Evolutionary conservation across 53 echinoderm and acorn worm species (phyloP), one percentile per base, ranked within the genome.

Genomic region (Mesocentrotus franciscanus): DNA sequence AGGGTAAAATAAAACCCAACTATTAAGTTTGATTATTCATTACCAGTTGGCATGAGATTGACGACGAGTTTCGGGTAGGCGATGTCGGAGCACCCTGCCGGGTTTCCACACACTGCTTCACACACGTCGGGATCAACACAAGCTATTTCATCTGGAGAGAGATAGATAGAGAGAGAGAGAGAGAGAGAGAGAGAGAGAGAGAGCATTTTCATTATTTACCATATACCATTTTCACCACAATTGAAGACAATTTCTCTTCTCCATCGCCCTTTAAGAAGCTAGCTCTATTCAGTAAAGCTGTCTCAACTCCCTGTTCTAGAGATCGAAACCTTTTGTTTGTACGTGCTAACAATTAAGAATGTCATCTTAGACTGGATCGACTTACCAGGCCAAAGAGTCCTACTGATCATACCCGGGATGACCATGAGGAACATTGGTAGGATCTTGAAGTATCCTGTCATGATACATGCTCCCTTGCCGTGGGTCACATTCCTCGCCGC

Each of bases 371-470:
- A 10, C 59, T 59, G 59, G 10, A 10, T 2, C 16, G 17, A 72
- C 27, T 62, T 92, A 97, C 97, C 96, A 81, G 97, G 96, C 91
- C 92, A 96, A 0, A 97, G 91, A 34, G 95, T 96, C 62, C 97
- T 95, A 85, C 97, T 97, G 32, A 97, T 93, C 97, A 97, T 97
- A 15, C 97, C 97, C 0, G 97, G 97, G 33, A 92, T 96, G 10
- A 97, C 90, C 97, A 97, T 97, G 22, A 97, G 93, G 39, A 96
- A 79, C 96, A 97, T 97, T 6, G 97, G 97, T 16, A 97, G 90
- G 34, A 97, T 49, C 93, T 97, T 97, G 33, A 96, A 92, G 70
- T 89, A 90, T 14, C 95, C 97, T 5, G 97, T 96, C 79, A 96
- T 93, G 84, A 97, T 93, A 66, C 95, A 64, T 3, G 92, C 97